Conservation (phyloP, 1,140 invertebrate species). For the Ceratina calcarata region DNA sequence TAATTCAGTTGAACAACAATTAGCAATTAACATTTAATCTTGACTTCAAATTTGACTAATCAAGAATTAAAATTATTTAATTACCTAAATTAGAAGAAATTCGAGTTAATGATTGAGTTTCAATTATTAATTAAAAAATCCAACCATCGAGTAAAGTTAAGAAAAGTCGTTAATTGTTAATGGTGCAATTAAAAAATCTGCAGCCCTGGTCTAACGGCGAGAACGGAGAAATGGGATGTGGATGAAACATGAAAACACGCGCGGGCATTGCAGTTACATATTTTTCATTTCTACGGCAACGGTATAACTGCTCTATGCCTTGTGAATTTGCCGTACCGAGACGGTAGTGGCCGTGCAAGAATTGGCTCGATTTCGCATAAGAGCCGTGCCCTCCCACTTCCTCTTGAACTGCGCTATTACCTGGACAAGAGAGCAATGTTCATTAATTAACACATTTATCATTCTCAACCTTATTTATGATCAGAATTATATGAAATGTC, state of each 20-base stretch:
- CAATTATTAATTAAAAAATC: too few species aligned
- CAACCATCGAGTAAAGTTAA: too few species aligned
- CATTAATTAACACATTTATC: slow-evolving; percentile 28
- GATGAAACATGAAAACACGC: not conserved
- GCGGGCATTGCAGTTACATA: not conserved
- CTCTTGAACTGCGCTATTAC: slow-evolving; percentile 90
- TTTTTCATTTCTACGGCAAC: slow-evolving; percentile 8
- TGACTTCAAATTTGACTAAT: too few species aligned
- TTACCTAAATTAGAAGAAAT: too few species aligned
- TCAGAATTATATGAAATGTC: too few species aligned
- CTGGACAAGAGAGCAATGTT: slow-evolving; percentile 70
- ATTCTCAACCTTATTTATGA: not conserved
- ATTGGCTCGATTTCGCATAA: slow-evolving; percentile 87
- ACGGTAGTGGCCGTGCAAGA: slow-evolving; percentile 91
- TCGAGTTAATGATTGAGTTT: too few species aligned
- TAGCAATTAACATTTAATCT: too few species aligned
- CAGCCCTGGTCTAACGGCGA: not conserved
- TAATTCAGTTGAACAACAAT: too few species aligned
- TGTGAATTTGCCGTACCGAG: slow-evolving; percentile 83
- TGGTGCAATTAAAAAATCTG: too few species aligned
- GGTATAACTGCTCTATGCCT: slow-evolving; percentile 10
- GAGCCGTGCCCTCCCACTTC: slow-evolving; percentile 87
- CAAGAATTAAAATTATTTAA: too few species aligned
- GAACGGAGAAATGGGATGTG: not conserved
- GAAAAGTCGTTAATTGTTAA: too few species aligned